Evolutionary conservation across 2,113 vertebrate species (phyloP).

Genomic region (Arvicanthis niloticus): DNA sequence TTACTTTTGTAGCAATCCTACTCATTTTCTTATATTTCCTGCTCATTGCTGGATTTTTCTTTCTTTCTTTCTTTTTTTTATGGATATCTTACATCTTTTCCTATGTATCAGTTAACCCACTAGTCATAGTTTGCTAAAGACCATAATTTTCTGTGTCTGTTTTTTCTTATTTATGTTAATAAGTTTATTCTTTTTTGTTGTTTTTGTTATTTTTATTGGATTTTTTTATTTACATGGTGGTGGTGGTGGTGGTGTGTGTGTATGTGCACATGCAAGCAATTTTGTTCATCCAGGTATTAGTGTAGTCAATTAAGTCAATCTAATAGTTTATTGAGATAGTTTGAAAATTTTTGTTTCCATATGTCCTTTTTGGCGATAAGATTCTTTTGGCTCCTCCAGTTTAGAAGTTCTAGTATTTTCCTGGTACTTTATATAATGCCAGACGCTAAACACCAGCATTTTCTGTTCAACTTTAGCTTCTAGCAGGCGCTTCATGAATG

Average conservation of each 20-base stretch:
- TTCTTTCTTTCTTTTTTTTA: not conserved
- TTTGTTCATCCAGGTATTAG: not conserved
- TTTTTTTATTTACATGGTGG: too few species aligned
- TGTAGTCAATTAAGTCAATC: not conserved
- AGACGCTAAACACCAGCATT: not conserved
- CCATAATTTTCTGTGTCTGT: not conserved
- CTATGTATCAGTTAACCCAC: not conserved
- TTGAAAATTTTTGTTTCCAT: not conserved
- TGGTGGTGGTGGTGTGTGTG: not conserved
- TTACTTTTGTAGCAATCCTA: not conserved
- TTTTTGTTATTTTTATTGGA: too few species aligned
- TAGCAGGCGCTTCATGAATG: not conserved
- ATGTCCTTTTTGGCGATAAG: not conserved
- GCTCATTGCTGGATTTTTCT: not conserved
- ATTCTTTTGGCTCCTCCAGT: not conserved
- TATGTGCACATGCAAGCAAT: not conserved
- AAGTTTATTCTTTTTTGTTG: not conserved
- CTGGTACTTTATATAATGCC: not conserved
- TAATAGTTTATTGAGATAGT: not conserved
- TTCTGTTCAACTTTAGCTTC: not conserved
- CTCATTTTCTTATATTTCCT: not conserved
- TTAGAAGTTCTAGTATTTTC: not conserved
- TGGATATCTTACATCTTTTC: not conserved
- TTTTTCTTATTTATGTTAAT: not conserved
- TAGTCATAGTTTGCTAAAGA: not conserved